A percentile compares a stretch with the other conserved stretches of the same genome.
Conservation (phyloP, 2,797 vertebrate genomes). For the Lycodopsis pacificus region DNA sequence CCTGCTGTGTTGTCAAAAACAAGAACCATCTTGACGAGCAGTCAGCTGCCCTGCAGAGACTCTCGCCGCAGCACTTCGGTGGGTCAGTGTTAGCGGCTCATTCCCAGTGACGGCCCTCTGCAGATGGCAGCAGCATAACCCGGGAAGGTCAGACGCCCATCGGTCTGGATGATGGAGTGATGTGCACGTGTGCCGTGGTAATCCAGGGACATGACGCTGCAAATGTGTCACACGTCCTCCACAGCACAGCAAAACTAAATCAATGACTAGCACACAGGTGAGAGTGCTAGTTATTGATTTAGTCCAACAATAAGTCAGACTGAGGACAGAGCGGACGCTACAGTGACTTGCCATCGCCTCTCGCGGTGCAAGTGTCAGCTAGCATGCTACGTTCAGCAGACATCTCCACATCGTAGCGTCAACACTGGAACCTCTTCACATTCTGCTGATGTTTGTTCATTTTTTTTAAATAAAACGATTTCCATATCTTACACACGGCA, state of each 20-base stretch:
- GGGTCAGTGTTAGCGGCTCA: constrained; percentile 35
- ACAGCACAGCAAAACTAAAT: no score
- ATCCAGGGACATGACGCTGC: constrained; percentile 28
- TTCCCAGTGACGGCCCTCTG: constrained; percentile 34
- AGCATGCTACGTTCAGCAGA: background rate
- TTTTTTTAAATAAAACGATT: background rate
- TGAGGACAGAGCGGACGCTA: background rate
- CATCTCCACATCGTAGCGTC: background rate
- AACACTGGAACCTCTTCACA: background rate
- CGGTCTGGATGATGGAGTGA: constrained; percentile 30
- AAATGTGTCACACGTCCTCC: constrained; percentile 11
- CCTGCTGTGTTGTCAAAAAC: constrained; percentile 67
- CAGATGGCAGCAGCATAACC: constrained; percentile 49
- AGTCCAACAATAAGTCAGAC: background rate
- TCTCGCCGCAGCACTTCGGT: constrained; percentile 33
- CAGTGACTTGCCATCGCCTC: background rate
- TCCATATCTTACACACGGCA: background rate
- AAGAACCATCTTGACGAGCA: constrained; percentile 52
- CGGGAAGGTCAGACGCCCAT: constrained; percentile 52
- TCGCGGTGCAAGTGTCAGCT: background rate
- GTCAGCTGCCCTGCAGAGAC: constrained; percentile 52
- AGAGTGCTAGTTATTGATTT: background rate
- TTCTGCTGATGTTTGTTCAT: background rate
- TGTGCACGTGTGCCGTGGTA: constrained; percentile 26
- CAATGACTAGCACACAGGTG: no score